phyloP scores from a whole-genome alignment of 2,113 vertebrate species.

The Myotis lucifugus region DNA sequence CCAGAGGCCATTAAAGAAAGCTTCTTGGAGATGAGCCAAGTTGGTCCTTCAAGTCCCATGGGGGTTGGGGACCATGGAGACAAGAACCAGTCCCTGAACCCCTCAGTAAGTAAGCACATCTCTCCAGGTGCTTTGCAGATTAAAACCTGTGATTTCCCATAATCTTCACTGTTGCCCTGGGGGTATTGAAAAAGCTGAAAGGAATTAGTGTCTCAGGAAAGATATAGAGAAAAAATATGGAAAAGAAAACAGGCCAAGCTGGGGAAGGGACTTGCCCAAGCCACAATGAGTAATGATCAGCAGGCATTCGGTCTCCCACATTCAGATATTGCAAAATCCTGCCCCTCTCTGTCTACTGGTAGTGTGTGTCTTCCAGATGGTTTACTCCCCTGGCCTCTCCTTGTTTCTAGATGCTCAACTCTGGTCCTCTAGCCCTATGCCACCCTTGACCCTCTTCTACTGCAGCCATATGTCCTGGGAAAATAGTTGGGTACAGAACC shows the following conservation, averaged over 20 bases:
- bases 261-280: background rate
- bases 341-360: background rate
- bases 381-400: background rate
- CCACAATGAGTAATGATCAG: background rate
- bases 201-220: background rate
- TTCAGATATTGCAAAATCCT: background rate
- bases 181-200: background rate
- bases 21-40: background rate
- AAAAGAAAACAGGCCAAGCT: background rate
- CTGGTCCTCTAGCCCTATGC: background rate
- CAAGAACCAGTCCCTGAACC: background rate
- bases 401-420: slow-evolving; percentile 38
- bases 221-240: too few relatives aligned
- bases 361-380: background rate
- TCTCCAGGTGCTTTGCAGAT: background rate
- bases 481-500: background rate
- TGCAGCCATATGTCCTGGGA: slow-evolving; percentile 35
- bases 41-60: background rate
- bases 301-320: background rate
- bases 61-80: background rate
- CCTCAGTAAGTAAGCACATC: background rate
- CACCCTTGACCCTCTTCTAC: background rate
- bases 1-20: background rate
- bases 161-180: background rate
- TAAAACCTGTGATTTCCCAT: background rate